Evolutionary conservation across 2,113 vertebrate genomes (phyloP), one percentile per base, ranked within the genome.

Genomic region (Phyllostomus discolor): DNA sequence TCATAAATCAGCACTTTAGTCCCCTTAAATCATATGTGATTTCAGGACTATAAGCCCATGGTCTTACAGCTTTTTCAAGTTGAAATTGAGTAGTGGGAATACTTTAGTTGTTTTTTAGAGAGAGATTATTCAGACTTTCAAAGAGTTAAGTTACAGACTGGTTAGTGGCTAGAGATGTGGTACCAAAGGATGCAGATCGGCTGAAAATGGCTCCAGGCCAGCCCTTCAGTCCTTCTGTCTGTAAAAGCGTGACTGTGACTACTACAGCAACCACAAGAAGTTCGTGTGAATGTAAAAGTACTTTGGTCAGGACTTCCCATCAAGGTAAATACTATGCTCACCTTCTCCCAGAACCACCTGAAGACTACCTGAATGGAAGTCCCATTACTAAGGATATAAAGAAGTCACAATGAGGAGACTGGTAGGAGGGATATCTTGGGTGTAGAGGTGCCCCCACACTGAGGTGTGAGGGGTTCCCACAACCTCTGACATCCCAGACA

Each of bases 1-100:
- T 78, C n/a, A 54, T 82, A 93, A 70, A 7, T 78, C 54, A 57
- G 35, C 64, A 84, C 75, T 57, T 96, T 81, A 80, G 48, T 80
- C 50, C 41, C 66, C 75, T 64, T 90, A 88, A 95, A 57, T n/a
- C 12, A 14, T 48, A 52, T n/a, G 6, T 62, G 57, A 70, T 31
- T 78, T 15, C 17, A 83, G 9, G 91, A 81, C 20, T 64, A 10
- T 38, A 59, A 12, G 17, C 41, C 66, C 35, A 82, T 64, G 33
- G 82, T 94, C 69, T 57, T 64, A 59, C 10, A 28, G 59, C 24
- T 62, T 28, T 86, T 87, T 87, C 66, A 28, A 93, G 78, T n/a
- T 59, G 59, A 87, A 92, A 76, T 46, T 54, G 73, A 91, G 41
- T 43, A 92, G 28, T 28, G 72, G 46, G 88, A 92, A 83, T 28